phyloP scores from a whole-genome alignment of 2,888 invertebrate genomes.

The Diarsia mendica region DNA sequence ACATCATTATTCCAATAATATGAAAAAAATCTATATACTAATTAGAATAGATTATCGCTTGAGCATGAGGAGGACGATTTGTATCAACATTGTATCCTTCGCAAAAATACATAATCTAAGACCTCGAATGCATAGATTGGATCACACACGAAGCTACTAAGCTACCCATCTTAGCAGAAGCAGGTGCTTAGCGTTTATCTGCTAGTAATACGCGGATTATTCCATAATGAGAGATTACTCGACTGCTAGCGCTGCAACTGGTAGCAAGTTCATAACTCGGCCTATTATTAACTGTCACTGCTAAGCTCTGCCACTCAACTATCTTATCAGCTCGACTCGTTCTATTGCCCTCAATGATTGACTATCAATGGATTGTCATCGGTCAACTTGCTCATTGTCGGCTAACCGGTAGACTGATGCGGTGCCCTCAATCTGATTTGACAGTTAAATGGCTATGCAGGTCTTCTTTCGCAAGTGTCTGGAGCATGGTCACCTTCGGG shows the following conservation, averaged over 20 bases:
- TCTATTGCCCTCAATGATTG: conserved; percentile 48
- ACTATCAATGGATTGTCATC: conserved; percentile 34
- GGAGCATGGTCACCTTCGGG: neutral
- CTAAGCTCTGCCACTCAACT: conserved; percentile 49
- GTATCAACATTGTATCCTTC: neutral
- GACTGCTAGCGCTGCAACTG: conserved; percentile 16
- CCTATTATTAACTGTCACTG: conserved; percentile 50
- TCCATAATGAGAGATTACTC: conserved; percentile 1
- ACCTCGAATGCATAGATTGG: neutral
- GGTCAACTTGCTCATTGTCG: conserved; percentile 35
- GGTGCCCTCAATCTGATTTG: conserved; percentile 42
- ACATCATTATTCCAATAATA: too few relatives aligned
- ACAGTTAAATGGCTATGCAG: conserved; percentile 30
- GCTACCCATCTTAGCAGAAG: conserved; percentile 16
- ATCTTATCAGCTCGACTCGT: conserved; percentile 56
- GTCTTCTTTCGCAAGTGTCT: conserved; percentile 47
- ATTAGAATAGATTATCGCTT: neutral
- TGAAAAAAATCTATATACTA: too few relatives aligned
- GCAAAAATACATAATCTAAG: neutral
- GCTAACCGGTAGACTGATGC: conserved; percentile 14
- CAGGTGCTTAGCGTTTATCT: conserved; percentile 24
- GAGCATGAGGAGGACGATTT: neutral
- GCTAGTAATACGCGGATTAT: conserved; percentile 42
- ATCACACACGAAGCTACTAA: conserved; percentile 37
- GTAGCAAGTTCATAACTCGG: conserved; percentile 40